Base-by-base conservation (phyloP, 1,140 invertebrate species). In the Drosophila pachea region DNA sequence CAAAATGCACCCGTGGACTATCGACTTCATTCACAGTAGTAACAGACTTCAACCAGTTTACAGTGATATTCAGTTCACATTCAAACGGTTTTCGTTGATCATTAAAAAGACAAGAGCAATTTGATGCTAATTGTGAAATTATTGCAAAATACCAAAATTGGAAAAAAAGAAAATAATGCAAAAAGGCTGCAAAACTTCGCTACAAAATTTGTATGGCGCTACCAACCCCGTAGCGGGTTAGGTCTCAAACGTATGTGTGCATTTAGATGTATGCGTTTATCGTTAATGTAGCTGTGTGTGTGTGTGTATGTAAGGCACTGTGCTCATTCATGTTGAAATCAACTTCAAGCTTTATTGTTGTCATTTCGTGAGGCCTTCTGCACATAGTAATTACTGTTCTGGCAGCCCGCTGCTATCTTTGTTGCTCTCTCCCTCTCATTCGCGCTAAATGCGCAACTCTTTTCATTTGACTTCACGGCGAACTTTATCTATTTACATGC, bases 301-400 rank as follows among this genome's bases (percentile, higher is more conserved):
- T 35, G 31, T 45, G 9, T 53, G 33, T 11, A 8, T 40, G 61
- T 48, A n/a, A 55, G 52, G 2, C 29, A 42, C 14, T 55, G 56
- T 73, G 74, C 71, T 61, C 78, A 83, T 74, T 81, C 74, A 78
- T 60, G 54, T 82, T 33, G 63, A 70, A 65, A 65, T 52, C 52
- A 58, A 40, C 61, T 69, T 43, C 11, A 36, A 42, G 55, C 36
- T 66, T 66, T 81, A 59, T 82, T 53, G 56, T 78, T 78, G 52
- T 63, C 72, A 60, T 75, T 71, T 74, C 65, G 55, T 38, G 14
- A 50, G 42, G 48, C 70, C 65, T 42, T 56, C 48, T 58, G 35
- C 54, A 77, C 63, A 61, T 47, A 74, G 56, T 68, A 83, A 72
- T 74, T 68, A 79, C 54, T 5, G 36, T 33, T 38, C 14, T 12